Conservation (phyloP, 92 coral and sea anemone genomes). For the Bergia sp. region DNA sequence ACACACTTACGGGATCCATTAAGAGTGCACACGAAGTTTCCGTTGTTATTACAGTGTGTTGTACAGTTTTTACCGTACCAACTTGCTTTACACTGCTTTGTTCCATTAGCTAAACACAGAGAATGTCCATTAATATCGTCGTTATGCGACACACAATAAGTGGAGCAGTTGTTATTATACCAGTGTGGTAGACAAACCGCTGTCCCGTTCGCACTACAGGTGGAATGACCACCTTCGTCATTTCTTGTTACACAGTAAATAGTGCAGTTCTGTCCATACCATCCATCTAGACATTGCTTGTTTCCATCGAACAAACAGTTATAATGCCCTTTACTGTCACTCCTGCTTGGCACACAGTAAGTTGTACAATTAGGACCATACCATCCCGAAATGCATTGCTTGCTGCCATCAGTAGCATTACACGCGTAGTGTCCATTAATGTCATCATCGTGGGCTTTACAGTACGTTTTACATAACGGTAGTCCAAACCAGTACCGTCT, state of each 20-base stretch:
- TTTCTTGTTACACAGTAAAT: conserved; percentile 10
- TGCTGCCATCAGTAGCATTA: conserved; percentile 24
- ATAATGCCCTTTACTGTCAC: conserved; percentile 4
- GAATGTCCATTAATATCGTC: conserved; percentile 23
- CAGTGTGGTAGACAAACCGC: conserved; percentile 41
- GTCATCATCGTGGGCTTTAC: conserved; percentile 23
- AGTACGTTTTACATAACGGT: conserved; percentile 9
- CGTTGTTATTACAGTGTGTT: background rate
- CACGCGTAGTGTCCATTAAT: conserved; percentile 16
- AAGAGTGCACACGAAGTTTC: background rate
- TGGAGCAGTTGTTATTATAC: conserved; percentile 24
- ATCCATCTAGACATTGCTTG: background rate
- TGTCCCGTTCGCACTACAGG: conserved; percentile 28
- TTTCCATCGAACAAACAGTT: conserved; percentile 31
- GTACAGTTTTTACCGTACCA: conserved; percentile 34
- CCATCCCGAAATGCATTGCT: conserved; percentile 43
- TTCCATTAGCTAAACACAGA: background rate
- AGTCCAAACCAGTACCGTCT: conserved; percentile 44
- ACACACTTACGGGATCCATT: conserved; percentile 66
- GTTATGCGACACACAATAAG: conserved; percentile 18
- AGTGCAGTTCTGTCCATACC: conserved; percentile 50
- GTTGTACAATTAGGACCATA: conserved; percentile 23
- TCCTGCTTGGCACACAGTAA: conserved; percentile 17
- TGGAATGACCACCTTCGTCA: conserved; percentile 1
- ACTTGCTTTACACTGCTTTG: background rate